phyloP scores from a whole-genome alignment of 2,797 vertebrate genomes.

The Microcaecilia unicolor region DNA sequence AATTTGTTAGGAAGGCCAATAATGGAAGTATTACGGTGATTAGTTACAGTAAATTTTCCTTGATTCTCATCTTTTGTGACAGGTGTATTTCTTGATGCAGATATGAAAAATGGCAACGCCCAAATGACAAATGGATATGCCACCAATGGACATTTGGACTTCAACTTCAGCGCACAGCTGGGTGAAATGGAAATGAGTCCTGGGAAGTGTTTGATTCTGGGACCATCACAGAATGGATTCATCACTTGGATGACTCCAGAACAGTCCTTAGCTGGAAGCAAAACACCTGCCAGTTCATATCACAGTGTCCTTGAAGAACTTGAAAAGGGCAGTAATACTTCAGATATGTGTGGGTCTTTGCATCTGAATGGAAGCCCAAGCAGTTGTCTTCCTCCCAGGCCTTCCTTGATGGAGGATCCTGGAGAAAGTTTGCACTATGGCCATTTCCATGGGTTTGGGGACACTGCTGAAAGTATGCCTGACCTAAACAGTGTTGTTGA shows the following conservation, averaged over 20 bases:
- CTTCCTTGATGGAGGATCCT: slow-evolving; percentile 55
- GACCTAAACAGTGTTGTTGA: slow-evolving; percentile 77
- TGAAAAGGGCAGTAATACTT: slow-evolving; percentile 16
- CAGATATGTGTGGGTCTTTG: slow-evolving; percentile 81
- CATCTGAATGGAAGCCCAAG: slow-evolving; percentile 73
- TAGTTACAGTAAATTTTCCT: too few species aligned
- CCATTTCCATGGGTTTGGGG: slow-evolving; percentile 89
- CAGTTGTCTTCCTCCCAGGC: slow-evolving; percentile 60
- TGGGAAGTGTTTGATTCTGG: slow-evolving; percentile 25
- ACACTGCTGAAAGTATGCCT: slow-evolving; percentile 85
- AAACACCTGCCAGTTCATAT: not conserved
- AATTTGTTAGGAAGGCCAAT: too few species aligned
- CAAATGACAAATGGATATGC: slow-evolving; percentile 62
- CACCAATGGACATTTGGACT: slow-evolving; percentile 57
- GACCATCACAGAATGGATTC: slow-evolving; percentile 2
- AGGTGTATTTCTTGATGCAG: slow-evolving; percentile 69
- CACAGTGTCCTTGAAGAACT: slow-evolving; percentile 26
- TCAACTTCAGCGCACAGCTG: slow-evolving; percentile 41
- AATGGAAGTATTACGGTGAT: too few species aligned
- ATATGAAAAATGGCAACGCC: slow-evolving; percentile 62
- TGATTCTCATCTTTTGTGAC: slow-evolving; percentile 60
- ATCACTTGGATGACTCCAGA: slow-evolving; percentile 20
- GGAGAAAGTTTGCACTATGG: slow-evolving; percentile 76
- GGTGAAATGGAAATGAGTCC: slow-evolving; percentile 51
- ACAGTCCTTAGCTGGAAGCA: slow-evolving; percentile 22